Evolutionary conservation across 2,797 vertebrate genomes (phyloP), one percentile per base, ranked within the genome.

Genomic region (Zalophus californianus): DNA sequence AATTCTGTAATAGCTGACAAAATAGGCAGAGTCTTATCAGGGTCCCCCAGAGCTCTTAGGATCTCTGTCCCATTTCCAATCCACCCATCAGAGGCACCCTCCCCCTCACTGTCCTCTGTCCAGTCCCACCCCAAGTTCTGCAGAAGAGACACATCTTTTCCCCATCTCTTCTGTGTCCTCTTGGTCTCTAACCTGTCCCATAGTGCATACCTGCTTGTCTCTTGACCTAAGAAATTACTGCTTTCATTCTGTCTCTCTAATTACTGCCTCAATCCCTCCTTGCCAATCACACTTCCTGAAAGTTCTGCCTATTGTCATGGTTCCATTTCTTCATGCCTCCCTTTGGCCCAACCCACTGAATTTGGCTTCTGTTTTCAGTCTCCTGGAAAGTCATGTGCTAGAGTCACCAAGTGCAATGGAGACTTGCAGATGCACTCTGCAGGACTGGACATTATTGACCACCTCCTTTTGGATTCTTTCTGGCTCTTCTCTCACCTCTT

Each of bases 1-100:
- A 85, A 84, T 78, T 44, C 64, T 72, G 54, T 96, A 97, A 96
- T 87, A 95, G 85, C 79, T 75, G 85, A 80, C 70, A 78, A 95
- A 80, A 94, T 73, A 85, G 56, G 73, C 52, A 89, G 80, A 75
- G 93, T 84, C 89, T 97, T 70, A 38, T 89, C 50, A 5, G 54
- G 78, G 78, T 94, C 92, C 87, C 73, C 87, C 3, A 89, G 73
- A 89, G 80, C 85, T 5, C 7, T 87, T 87, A 85, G 91, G 89
- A 50, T 52, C 90, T 96, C 54, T 38, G 89, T 64, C 9, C 64
- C 52, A 1, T 66, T 50, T 21, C 52, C 21, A 62, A 41, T 3
- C 4, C 32, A 12, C 35, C n/a, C 9, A 20, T 18, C 29, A 10
- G 52, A 66, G 14, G 75, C 60, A 0, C 7, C n/a, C 27, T n/a